Evolutionary conservation across 1,140 invertebrate genomes (phyloP).

Genomic region (Luehdorfia chinensis): DNA sequence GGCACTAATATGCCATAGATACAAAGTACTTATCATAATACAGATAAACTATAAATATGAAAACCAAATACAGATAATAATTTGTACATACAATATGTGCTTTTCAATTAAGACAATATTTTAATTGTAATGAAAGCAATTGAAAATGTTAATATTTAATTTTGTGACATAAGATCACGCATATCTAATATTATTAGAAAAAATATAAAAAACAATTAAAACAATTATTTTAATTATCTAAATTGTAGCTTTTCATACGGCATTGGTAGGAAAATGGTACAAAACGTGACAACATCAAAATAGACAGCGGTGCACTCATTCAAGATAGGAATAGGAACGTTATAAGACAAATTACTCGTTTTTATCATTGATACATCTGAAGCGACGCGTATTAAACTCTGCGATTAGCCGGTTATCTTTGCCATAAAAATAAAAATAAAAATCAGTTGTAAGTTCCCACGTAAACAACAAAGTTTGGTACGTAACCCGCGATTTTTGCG

Average conservation of each 20-base stretch:
- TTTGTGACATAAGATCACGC: too few relatives aligned
- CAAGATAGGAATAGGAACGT: constrained; percentile 13
- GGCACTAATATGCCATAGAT: constrained; percentile 23
- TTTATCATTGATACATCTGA: constrained; percentile 4
- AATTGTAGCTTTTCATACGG: background rate
- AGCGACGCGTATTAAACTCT: constrained; percentile 2
- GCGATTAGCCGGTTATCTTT: background rate
- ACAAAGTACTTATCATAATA: too few relatives aligned
- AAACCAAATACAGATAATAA: too few relatives aligned
- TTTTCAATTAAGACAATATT: too few relatives aligned
- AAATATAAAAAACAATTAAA: too few relatives aligned
- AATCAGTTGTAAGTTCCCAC: background rate
- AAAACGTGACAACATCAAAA: constrained; percentile 23
- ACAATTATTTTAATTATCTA: too few relatives aligned
- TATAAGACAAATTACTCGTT: background rate
- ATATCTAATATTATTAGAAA: too few relatives aligned
- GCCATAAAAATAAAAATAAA: background rate
- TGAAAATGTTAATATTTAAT: too few relatives aligned
- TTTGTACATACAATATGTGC: too few relatives aligned
- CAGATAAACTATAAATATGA: too few relatives aligned
- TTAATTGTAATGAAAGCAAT: too few relatives aligned
- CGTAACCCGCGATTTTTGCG: constrained; percentile 34
- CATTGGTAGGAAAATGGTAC: constrained; percentile 8
- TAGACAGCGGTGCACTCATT: constrained; percentile 24
- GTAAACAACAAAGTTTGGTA: constrained; percentile 1